Evolutionary conservation across 1,140 invertebrate species (phyloP).

Genomic region (Cotesia chilonis): DNA sequence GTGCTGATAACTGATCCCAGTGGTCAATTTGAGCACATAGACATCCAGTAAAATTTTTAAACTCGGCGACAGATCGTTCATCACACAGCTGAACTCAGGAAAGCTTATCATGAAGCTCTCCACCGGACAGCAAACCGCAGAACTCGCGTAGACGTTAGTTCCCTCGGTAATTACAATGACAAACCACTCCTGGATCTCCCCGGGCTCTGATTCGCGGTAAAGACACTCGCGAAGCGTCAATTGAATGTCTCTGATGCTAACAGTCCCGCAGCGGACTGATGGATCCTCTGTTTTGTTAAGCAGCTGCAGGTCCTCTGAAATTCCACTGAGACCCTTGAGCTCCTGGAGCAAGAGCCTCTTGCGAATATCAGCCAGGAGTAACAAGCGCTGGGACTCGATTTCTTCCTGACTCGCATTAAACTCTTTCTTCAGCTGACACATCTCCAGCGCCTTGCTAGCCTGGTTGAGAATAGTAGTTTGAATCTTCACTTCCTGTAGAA

Average conservation of each 20-base stretch:
- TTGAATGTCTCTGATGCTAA: slow-evolving; percentile 43
- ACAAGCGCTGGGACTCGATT: slow-evolving; percentile 61
- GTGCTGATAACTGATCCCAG: slow-evolving; percentile 35
- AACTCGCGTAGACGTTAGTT: slow-evolving; percentile 42
- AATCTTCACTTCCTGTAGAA: slow-evolving; percentile 52
- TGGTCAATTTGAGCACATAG: slow-evolving; percentile 45
- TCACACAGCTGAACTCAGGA: slow-evolving; percentile 28
- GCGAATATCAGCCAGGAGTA: slow-evolving; percentile 57
- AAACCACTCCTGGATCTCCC: slow-evolving; percentile 47
- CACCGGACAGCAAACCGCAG: slow-evolving; percentile 40
- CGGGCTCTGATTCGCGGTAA: slow-evolving; percentile 30
- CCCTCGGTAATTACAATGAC: slow-evolving; percentile 44
- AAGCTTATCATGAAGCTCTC: slow-evolving; percentile 39
- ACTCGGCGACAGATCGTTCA: slow-evolving; percentile 44
- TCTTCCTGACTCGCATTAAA: slow-evolving; percentile 54
- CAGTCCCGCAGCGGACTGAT: slow-evolving; percentile 33
- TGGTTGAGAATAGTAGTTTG: slow-evolving; percentile 61
- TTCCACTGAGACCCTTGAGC: slow-evolving; percentile 41
- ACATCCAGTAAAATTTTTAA: slow-evolving; percentile 49
- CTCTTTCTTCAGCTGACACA: slow-evolving; percentile 57
- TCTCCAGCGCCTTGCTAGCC: slow-evolving; percentile 58
- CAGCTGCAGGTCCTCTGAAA: background rate
- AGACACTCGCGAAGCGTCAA: slow-evolving; percentile 41
- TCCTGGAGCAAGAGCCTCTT: slow-evolving; percentile 48
- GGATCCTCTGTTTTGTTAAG: slow-evolving; percentile 24